Percentiles rank a stretch among this genome's conserved stretches.
These are phyloP conservation scores for Casuarius casuarius DNA, from an alignment of 2,113 vertebrate species.

Conservation along the genomic window DNA sequence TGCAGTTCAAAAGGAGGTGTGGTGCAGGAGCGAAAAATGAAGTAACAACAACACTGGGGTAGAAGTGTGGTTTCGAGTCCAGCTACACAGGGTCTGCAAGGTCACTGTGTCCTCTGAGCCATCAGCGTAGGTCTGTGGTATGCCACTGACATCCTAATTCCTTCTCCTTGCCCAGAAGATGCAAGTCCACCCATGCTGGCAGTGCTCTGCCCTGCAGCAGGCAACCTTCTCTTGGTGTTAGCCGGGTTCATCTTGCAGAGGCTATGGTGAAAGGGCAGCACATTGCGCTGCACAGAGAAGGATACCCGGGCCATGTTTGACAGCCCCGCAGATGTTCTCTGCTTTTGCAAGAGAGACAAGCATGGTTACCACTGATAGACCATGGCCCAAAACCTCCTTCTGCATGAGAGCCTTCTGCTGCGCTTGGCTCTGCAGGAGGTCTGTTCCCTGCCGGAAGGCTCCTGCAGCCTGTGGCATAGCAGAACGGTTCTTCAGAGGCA, in stretches of 20 bases:
- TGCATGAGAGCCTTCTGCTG: background rate
- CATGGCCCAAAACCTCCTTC: background rate
- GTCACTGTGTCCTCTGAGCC: rapidly evolving
- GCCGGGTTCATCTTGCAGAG: background rate
- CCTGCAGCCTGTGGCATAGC: background rate
- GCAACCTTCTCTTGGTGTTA: too few relatives aligned
- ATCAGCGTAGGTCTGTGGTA: background rate
- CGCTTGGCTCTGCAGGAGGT: background rate
- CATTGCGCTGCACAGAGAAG: background rate
- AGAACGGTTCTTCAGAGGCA: background rate
- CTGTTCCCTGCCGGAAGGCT: background rate
- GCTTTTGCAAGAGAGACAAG: background rate
- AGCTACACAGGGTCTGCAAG: background rate
- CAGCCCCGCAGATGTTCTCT: background rate
- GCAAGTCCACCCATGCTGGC: background rate
- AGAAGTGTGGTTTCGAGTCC: background rate
- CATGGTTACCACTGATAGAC: rapidly evolving
- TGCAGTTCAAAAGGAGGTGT: background rate
- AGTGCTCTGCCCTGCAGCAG: too few relatives aligned
- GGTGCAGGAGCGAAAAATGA: background rate
- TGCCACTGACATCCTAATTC: background rate
- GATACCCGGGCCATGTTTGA: background rate
- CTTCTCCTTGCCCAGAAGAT: background rate
- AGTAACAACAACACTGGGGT: background rate
- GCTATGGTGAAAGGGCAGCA: background rate